These are phyloP conservation scores for Herminia tarsipennalis DNA, from an alignment of 2,888 invertebrate species.

Conservation along the genomic window DNA sequence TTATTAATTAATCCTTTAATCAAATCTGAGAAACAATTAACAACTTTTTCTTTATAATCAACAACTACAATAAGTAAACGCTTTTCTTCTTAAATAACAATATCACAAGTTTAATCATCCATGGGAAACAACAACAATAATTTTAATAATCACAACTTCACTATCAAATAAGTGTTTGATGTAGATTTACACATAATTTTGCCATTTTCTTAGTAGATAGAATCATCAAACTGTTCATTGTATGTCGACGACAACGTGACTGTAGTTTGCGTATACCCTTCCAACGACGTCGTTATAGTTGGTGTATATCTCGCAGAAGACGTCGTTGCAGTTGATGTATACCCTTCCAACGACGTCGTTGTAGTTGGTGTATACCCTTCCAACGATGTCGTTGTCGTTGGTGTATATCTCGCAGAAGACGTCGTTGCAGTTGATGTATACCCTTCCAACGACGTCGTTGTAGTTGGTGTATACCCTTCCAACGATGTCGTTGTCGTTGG, in stretches of 20 bases:
- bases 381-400: slow-evolving; percentile 15
- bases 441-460: too few species aligned
- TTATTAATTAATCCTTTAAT: slow-evolving; percentile 18
- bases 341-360: slow-evolving; percentile 12
- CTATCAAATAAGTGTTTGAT: slow-evolving; percentile 17
- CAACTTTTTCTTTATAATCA: slow-evolving; percentile 13
- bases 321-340: slow-evolving; percentile 13
- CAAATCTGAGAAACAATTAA: slow-evolving; percentile 18
- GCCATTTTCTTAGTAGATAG: slow-evolving; percentile 21
- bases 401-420: too few species aligned
- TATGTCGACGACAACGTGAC: slow-evolving; percentile 13
- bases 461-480: too few species aligned
- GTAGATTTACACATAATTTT: slow-evolving; percentile 21
- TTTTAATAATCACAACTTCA: slow-evolving; percentile 15
- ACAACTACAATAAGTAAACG: slow-evolving; percentile 13
- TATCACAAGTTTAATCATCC: slow-evolving; percentile 18
- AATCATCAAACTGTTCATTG: slow-evolving; percentile 20
- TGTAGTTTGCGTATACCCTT: slow-evolving; percentile 14
- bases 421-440: too few species aligned
- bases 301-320: too few species aligned
- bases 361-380: slow-evolving; percentile 15
- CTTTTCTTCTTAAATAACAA: slow-evolving; percentile 20
- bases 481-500: too few species aligned
- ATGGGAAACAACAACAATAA: slow-evolving; percentile 17
- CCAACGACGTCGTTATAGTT: too few species aligned